Conservation (phyloP, 2,113 vertebrate species). For the sheep (Ovis aries) region DNA sequence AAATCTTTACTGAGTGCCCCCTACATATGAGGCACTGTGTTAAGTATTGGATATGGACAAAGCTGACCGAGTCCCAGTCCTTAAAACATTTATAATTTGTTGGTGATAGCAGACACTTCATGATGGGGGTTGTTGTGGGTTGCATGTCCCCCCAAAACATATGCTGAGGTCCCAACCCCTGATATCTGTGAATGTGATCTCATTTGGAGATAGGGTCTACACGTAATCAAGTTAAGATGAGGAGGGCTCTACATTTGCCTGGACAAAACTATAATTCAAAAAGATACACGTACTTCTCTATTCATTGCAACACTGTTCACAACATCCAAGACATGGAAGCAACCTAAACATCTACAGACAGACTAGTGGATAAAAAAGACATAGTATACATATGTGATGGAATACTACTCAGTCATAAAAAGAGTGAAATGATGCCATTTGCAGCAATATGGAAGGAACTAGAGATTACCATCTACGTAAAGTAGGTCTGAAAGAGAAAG, state of each 20-base stretch:
- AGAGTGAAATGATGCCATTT: not conserved
- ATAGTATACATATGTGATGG: not conserved
- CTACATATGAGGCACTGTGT: not conserved
- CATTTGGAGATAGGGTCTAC: not conserved
- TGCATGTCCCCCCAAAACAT: not conserved
- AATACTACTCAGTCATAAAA: not conserved
- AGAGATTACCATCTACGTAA: not conserved
- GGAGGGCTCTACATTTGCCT: not conserved
- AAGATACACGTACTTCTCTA: not conserved
- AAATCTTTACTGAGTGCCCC: not conserved
- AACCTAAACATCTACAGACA: not conserved
- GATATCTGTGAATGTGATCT: not conserved
- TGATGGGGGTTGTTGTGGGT: not conserved
- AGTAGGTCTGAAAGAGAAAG: not conserved
- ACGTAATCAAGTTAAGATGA: not conserved
- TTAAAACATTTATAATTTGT: not conserved
- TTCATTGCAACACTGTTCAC: not conserved
- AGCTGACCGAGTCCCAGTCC: not conserved
- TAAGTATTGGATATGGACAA: not conserved
- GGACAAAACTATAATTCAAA: not conserved
- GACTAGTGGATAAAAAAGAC: not conserved
- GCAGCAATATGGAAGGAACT: not conserved
- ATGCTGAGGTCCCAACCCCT: not conserved
- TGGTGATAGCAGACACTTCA: not conserved
- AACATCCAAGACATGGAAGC: not conserved